Base-by-base conservation (phyloP, 2,888 invertebrate genomes). In the Candidula unifasciata region DNA sequence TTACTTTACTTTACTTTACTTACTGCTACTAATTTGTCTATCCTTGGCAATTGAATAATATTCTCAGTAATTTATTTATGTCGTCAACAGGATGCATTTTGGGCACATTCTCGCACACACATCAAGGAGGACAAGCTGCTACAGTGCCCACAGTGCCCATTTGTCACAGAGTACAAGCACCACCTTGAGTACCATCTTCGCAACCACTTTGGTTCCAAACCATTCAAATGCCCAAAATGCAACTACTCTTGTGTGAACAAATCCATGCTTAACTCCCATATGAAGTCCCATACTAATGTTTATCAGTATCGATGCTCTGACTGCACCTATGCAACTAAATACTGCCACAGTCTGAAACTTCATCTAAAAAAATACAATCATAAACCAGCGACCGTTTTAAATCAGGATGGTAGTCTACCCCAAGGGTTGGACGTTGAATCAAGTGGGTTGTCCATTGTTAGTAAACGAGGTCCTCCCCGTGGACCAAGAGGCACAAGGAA, bases 91-190 rank as follows among this genome's bases (percentile, higher is more conserved):
- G 95, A 96, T 30, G 97, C 97, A 83, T 98, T 97, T 92, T 99
- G 99, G 99, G 96, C 96, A 68, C 99, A 99, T 93, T 96, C 96
- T 37, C 96, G 96, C 83, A 92, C 93, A 18, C 99, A 99, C 94
- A 99, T 99, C 91, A 97, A 97, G 91, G 96, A 96, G 0, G 99
- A 99, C 90, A 98, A 98, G 93, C 95, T 97, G 89, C 95, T 99
- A 52, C 96, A 96, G 86, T 99, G 99, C 92, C 96, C 96, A 6
- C 96, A 96, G 91, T 99, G 99, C 92, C 97, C 97, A 0, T 99
- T 99, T 92, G 98, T 99, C 5, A 99, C 99, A 0, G 99, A 99
- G 93, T 97, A 98, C 95, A 99, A 99, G 92, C 99, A 99, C 93
- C 99, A 99, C 90, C 94, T 99, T 86, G 99, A 99, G 93, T 99